Percentiles rank a stretch among this genome's conserved stretches.
Evolutionary conservation across 2,113 vertebrate species (phyloP).

Genomic region (Eira barbara): DNA sequence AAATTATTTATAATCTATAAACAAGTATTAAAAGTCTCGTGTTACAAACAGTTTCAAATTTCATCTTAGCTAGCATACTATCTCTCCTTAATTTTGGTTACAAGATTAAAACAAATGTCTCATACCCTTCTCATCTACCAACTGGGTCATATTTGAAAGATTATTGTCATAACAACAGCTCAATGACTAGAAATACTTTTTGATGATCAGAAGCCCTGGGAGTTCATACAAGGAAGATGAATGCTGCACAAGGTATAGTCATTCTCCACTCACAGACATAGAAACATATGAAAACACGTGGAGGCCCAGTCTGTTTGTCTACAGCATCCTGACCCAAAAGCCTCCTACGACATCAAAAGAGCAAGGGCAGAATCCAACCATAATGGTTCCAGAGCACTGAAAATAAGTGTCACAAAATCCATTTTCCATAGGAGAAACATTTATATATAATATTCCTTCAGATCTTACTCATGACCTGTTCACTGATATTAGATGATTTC

Average conservation of each 20-base stretch:
- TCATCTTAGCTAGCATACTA: background rate
- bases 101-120: background rate
- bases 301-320: background rate
- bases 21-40: background rate
- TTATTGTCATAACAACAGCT: background rate
- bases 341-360: background rate
- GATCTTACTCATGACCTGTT: background rate
- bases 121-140: background rate
- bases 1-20: background rate
- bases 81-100: background rate
- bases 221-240: background rate
- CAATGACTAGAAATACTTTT: background rate
- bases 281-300: fast-evolving
- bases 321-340: too few relatives aligned
- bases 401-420: background rate
- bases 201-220: background rate
- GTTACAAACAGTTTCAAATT: background rate
- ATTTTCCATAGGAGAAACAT: background rate
- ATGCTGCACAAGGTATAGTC: too few relatives aligned
- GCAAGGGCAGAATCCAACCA: background rate
- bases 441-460: background rate
- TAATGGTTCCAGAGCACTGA: background rate
- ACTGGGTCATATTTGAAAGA: background rate
- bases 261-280: background rate
- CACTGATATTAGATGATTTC: background rate